Evolutionary conservation across 2,797 vertebrate species (phyloP).

Genomic region (Chelon auratus): DNA sequence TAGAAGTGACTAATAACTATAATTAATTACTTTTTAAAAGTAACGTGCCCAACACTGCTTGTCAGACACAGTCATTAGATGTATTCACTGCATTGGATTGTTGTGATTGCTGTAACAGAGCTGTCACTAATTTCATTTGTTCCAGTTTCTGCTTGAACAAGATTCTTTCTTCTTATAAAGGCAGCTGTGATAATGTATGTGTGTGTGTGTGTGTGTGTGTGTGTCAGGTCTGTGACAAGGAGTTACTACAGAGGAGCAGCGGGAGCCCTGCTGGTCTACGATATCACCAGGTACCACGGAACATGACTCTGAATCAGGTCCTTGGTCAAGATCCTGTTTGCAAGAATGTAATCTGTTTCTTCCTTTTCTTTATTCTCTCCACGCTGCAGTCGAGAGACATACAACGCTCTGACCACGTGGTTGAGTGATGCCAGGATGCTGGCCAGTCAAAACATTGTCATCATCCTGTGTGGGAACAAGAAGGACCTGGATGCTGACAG

Average conservation of each 20-base stretch:
- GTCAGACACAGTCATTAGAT: neutral
- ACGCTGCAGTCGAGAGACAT: slow-evolving; percentile 89
- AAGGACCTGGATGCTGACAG: slow-evolving; percentile 93
- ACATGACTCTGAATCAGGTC: neutral
- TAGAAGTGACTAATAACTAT: too few relatives aligned
- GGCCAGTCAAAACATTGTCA: slow-evolving; percentile 95
- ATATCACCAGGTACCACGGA: slow-evolving; percentile 90
- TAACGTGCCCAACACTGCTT: too few relatives aligned
- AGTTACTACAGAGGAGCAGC: slow-evolving; percentile 96
- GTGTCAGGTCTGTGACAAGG: slow-evolving; percentile 90
- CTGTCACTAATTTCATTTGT: neutral
- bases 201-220: slow-evolving; percentile 35
- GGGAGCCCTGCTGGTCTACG: slow-evolving; percentile 92
- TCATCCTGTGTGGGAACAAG: slow-evolving; percentile 96
- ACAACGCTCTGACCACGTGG: slow-evolving; percentile 95
- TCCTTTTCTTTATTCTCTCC: neutral
- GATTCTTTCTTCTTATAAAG: neutral
- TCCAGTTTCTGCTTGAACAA: neutral
- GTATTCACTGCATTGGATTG: neutral
- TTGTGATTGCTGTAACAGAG: neutral
- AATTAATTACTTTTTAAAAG: too few relatives aligned
- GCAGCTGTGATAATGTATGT: neutral
- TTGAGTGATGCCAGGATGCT: slow-evolving; percentile 93
- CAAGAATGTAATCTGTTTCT: neutral
- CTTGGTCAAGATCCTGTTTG: neutral